Base-by-base conservation (phyloP, 2,888 invertebrate species). In the Cataglyphis rosenhaueri region DNA sequence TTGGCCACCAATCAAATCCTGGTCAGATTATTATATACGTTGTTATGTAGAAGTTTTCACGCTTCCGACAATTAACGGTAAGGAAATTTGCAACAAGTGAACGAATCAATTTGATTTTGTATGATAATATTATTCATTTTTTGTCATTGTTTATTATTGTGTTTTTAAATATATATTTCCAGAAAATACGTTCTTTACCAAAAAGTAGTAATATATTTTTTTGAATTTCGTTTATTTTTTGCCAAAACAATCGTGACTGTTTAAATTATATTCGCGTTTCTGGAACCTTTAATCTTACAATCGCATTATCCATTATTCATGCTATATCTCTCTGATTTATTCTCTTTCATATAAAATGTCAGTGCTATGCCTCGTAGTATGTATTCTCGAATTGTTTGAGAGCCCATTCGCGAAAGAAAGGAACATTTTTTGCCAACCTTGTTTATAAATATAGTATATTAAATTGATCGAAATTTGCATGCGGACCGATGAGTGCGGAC, bases 391-490 rank as follows among this genome's bases (percentile, higher is more conserved):
- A 76, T 76, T 57, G 29, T 18, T 41, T 66, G n/a, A 6, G 15
- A 66, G 41, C 29, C n/a, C 8, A 12, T 35, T 18, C 41, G 59
- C 57, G 21, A 70, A 8, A 71, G 15, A 57, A 29, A 5, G 18
- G 25, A 35, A 52, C n/a, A 64, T 38, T 41, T 68, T 55, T 52
- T 25, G 38, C n/a, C 38, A 29, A 29, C 3, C 38, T 6, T 15
- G 1, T 76, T 78, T 18, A 44, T 18, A 61, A 59, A 55, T 4
- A 4, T 55, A 74, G 32, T 15, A 55, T 59, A 59, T 59, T 59
- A 59, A 59, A 79, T 79, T 79, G 78, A 71, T 79, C 78, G 44
- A 71, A n/a, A 59, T 21, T 44, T 79, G 57, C n/a, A 41, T 18
- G 48, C 32, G 62, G 8, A 29, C 32, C 25, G 35, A 18, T n/a